Percentiles rank a stretch among this genome's conserved stretches.
These are phyloP conservation scores for Sinocyclocheilus maitianheensis DNA, from an alignment of 2,113 vertebrate species.

Conservation along the genomic window DNA sequence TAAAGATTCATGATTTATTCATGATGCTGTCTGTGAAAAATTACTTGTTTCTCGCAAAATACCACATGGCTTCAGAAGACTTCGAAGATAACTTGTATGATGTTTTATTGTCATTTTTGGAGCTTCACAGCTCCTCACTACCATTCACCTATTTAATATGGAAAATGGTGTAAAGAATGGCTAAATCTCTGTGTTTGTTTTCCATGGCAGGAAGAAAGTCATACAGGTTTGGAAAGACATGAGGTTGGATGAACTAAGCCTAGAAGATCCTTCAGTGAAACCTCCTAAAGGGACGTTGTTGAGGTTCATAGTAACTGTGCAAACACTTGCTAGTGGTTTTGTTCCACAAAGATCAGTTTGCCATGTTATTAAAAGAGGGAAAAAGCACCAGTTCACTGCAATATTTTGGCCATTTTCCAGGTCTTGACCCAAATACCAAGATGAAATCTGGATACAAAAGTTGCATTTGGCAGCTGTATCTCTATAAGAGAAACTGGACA, in stretches of 20 bases:
- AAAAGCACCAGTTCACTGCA: constrained; percentile 23
- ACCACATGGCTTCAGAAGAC: not conserved
- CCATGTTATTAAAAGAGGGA: constrained; percentile 34
- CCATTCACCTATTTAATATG: not conserved
- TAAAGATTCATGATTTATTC: not conserved
- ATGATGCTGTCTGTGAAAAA: not conserved
- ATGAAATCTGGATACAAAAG: not conserved
- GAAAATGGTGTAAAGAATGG: not conserved
- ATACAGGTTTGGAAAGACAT: not conserved
- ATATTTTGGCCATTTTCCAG: constrained; percentile 46
- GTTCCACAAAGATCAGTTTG: constrained; percentile 56
- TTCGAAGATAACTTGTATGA: not conserved
- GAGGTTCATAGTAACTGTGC: constrained; percentile 60
- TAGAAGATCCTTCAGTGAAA: constrained; percentile 47
- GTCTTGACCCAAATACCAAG: constrained; percentile 55
- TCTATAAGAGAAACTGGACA: constrained; percentile 81
- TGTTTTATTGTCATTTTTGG: not conserved
- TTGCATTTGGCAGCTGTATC: constrained; percentile 62
- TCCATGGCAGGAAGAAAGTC: not conserved
- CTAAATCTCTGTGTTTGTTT: not conserved
- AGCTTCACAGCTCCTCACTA: not conserved
- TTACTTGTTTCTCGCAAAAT: not conserved
- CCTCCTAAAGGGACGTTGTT: constrained; percentile 44
- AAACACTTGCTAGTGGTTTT: constrained; percentile 63
- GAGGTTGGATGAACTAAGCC: not conserved